Conservation (phyloP, 2,113 vertebrate genomes). For the Axis porcinus region DNA sequence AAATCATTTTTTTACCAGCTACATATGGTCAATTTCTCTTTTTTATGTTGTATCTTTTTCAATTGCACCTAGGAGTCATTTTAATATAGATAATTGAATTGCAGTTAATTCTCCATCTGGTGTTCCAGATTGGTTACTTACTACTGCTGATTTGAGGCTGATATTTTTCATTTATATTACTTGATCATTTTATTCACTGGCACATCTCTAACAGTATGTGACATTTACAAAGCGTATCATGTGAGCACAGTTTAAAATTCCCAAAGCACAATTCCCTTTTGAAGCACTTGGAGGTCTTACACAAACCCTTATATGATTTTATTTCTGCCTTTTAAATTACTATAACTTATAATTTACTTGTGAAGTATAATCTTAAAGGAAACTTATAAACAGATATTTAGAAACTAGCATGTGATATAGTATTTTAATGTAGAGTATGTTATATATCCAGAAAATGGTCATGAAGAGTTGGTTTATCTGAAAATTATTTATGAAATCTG, state of each 20-base stretch:
- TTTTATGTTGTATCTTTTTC: conserved; percentile 63
- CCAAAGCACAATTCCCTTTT: neutral
- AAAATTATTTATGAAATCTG: neutral
- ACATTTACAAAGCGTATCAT: conserved; percentile 48
- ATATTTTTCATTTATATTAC: conserved; percentile 63
- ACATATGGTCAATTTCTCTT: conserved; percentile 70
- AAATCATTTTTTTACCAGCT: conserved; percentile 50
- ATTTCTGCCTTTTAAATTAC: neutral
- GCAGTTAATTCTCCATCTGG: conserved; percentile 76
- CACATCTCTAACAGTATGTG: conserved; percentile 33
- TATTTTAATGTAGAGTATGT: neutral
- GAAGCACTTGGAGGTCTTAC: neutral
- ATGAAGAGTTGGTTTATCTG: neutral
- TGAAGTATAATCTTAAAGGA: neutral
- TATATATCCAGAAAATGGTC: neutral
- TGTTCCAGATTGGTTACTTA: conserved; percentile 71
- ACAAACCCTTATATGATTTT: neutral
- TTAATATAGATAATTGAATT: conserved; percentile 80
- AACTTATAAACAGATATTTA: neutral
- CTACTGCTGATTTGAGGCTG: conserved; percentile 50
- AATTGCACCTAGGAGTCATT: conserved; percentile 74
- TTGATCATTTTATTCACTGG: conserved; percentile 65
- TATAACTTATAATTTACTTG: neutral
- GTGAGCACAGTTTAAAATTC: conserved; percentile 31
- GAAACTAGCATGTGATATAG: neutral